Base-by-base conservation (phyloP, 2,113 vertebrate genomes). In the Tyrannus savana region DNA sequence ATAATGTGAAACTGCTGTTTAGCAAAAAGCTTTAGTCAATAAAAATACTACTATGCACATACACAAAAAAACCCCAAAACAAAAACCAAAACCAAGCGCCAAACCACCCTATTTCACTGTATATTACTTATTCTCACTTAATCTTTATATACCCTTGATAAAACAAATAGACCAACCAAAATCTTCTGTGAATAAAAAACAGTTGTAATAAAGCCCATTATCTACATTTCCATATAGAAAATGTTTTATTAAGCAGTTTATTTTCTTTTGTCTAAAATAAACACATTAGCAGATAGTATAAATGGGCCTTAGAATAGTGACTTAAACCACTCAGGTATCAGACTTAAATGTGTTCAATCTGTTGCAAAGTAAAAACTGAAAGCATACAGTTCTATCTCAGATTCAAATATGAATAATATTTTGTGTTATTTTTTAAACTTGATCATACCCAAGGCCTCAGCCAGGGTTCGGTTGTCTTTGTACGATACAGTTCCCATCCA, bases 201-300 rank as follows among this genome's bases (percentile, higher is more conserved):
- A 79, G 7, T 5, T 53, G 11, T 60, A 72, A 49, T 49, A 37
- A 71, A 81, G 14, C 13, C 4, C 21, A 30, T 12, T 81, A 41
- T 6, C 25, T 82, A 42, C 14, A 12, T 46, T 85, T 87, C 31
- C 9, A 60, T 8, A 35, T 2, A 68, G n/a, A 68, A 81, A 35
- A 18, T 39, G 64, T 64, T 81, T 89, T 63, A 52, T 6, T 18
- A 53, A 79, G 11, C 28, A 4, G 10, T 74, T 55, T 73, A 9
- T 66, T 87, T 78, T 39, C 27, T 78, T 95, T 87, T 79, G 17
- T 79, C 22, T 79, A 30, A 84, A 87, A 56, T 75, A 41, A 75
- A 87, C 23, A 33, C 18, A 35, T 44, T 76, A 82, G 16, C 17
- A 60, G 23, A 24, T 19, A 27, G 21, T 78, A 19, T 35, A 60